Base-by-base conservation (phyloP, 2,797 vertebrate species). In the Dipus sagitta region DNA sequence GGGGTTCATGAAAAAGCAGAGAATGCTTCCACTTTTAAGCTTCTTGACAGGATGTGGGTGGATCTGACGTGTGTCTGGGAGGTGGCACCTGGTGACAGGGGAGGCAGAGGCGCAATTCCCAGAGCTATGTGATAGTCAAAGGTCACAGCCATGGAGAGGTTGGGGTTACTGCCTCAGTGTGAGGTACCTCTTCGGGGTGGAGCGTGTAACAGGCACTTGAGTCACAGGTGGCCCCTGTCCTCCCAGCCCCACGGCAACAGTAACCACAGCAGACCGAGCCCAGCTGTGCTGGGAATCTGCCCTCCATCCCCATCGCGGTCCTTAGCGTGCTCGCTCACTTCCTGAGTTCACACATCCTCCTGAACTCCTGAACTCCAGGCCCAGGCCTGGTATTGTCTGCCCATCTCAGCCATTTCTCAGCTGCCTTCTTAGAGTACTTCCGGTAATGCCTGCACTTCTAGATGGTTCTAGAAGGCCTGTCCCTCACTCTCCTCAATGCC, bases 211-310 rank as follows among this genome's bases (percentile, higher is more conserved):
- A 67, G 32, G 28, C 26, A 75, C 67, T 24, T 74, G 79, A 79
- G 72, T 67, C 70, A 88, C 3, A 12, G 0, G 15, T 2, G 14
- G 2, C 32, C 58, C 28, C 21, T 3, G n/a, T 14, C 75, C 20
- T 3, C 21, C 62, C 42, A 54, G 24, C 21, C 20, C 68, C 60
- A 60, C 78, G 42, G 80, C 77, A 71, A 94, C 58, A 0, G 76
- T 34, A 93, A 75, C 58, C 30, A 93, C 3, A 65, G 28, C 94
- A 92, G 72, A 42, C 42, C 80, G 34, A 74, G 52, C 30, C 30
- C 23, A 26, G 42, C 58, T 52, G 6, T 0, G 34, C 13, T 30
- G 8, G 6, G 64, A 91, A 68, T 34, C 21, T 58, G 32, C 21
- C 13, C 6, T 21, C 8, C 30, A 47, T 18, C 47, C 71, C 38